phyloP scores from a whole-genome alignment of 2,113 vertebrate genomes.

The Coreoperca whiteheadi region DNA sequence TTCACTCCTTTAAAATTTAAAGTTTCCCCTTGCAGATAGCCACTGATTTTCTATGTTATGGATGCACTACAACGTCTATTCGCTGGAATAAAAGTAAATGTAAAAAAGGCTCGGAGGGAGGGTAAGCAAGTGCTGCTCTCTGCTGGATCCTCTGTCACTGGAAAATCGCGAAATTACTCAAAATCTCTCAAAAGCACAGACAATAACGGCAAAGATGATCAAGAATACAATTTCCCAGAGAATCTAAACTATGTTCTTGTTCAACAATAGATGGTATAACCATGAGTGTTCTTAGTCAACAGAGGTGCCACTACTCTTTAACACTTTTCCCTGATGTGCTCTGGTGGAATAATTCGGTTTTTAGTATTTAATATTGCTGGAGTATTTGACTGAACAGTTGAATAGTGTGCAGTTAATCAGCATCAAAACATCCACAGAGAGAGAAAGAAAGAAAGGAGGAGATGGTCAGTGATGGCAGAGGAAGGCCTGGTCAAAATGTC shows the following conservation, averaged over 20 bases:
- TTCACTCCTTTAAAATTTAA: neutral
- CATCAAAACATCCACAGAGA: conserved; percentile 29
- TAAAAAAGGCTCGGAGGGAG: conserved; percentile 18
- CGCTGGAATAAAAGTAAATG: conserved; percentile 19
- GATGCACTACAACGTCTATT: neutral
- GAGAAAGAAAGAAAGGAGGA: conserved; percentile 29
- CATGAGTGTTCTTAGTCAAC: neutral
- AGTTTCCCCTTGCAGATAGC: neutral
- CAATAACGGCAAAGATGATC: neutral
- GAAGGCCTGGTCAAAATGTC: conserved; percentile 71
- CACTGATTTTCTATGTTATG: conserved; percentile 6
- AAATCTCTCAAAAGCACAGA: conserved; percentile 3
- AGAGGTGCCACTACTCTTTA: neutral
- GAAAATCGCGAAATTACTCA: conserved; percentile 9
- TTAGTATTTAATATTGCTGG: neutral
- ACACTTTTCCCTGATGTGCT: neutral
- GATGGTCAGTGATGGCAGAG: conserved; percentile 62
- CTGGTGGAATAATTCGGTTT: neutral
- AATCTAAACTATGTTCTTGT: neutral
- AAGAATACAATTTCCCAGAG: neutral
- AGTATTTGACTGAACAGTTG: neutral
- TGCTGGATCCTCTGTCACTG: conserved; percentile 35
- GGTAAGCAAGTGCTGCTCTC: conserved; percentile 52
- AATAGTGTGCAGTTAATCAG: conserved; percentile 14
- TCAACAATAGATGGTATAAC: neutral